phyloP scores from a whole-genome alignment of 2,888 invertebrate genomes.

The Gnatocerus cornutus region DNA sequence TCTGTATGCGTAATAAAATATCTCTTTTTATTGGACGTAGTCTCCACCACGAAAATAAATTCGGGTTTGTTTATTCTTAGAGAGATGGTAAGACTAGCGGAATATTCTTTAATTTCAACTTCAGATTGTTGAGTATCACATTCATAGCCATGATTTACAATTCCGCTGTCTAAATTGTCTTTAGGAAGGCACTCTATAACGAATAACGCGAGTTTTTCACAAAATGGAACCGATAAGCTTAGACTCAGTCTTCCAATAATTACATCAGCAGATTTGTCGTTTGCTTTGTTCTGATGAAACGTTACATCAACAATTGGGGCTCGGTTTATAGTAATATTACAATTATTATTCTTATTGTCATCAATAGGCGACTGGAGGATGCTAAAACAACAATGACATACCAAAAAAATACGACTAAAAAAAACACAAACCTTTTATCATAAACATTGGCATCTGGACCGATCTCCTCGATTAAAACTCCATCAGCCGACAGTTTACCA shows the following conservation, averaged over 20 bases:
- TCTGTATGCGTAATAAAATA: slow-evolving; percentile 79
- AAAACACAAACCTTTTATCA: slow-evolving; percentile 73
- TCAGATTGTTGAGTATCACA: slow-evolving; percentile 71
- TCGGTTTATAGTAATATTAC: slow-evolving; percentile 75
- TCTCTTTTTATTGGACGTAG: slow-evolving; percentile 73
- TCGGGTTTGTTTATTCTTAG: slow-evolving; percentile 85
- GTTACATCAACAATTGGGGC: slow-evolving; percentile 83
- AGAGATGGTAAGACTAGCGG: slow-evolving; percentile 78
- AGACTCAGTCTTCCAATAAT: slow-evolving; percentile 82
- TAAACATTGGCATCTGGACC: slow-evolving; percentile 78
- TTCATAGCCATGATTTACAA: slow-evolving; percentile 83
- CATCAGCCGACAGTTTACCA: slow-evolving; percentile 81
- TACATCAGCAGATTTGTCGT: slow-evolving; percentile 79
- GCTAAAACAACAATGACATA: slow-evolving; percentile 70
- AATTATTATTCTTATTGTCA: slow-evolving; percentile 73
- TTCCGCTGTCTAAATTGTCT: slow-evolving; percentile 77
- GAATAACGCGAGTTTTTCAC: slow-evolving; percentile 71
- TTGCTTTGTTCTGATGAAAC: slow-evolving; percentile 77
- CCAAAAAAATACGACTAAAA: slow-evolving; percentile 1
- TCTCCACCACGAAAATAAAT: slow-evolving; percentile 82
- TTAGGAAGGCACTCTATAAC: slow-evolving; percentile 71
- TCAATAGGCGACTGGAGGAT: slow-evolving; percentile 81
- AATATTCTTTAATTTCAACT: slow-evolving; percentile 44
- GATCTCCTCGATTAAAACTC: slow-evolving; percentile 81
- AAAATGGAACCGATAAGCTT: slow-evolving; percentile 83